Percentiles rank a stretch among this genome's conserved stretches.
Evolutionary conservation across 2,797 vertebrate species (phyloP).

Genomic region (Argyrosomus regius): DNA sequence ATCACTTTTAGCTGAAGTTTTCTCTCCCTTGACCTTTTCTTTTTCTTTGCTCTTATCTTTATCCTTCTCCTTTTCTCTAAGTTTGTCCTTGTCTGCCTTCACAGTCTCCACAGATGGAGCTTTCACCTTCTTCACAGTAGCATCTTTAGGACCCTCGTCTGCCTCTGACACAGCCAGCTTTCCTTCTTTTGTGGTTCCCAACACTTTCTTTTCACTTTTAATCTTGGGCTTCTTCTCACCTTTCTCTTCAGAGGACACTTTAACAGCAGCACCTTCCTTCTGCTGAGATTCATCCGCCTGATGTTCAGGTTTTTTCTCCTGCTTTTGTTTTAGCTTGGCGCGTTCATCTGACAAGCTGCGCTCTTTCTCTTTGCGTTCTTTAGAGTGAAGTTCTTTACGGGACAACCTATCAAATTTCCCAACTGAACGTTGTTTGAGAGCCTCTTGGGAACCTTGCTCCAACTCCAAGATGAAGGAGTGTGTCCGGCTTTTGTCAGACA

Average conservation of each 20-base stretch:
- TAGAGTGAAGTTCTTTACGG: conserved; percentile 86
- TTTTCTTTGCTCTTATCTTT: conserved; percentile 80
- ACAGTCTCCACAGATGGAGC: conserved; percentile 78
- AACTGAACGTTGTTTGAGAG: conserved; percentile 86
- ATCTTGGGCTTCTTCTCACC: conserved; percentile 90
- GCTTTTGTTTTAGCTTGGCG: conserved; percentile 88
- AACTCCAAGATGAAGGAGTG: conserved; percentile 88
- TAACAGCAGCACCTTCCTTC: conserved; percentile 80
- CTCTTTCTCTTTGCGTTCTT: conserved; percentile 90
- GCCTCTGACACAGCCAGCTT: conserved; percentile 78
- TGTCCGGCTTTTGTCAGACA: conserved; percentile 83
- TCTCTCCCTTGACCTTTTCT: conserved; percentile 84
- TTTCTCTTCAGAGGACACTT: conserved; percentile 89
- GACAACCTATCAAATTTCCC: conserved; percentile 89
- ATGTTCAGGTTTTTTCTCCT: conserved; percentile 85
- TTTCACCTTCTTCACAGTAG: conserved; percentile 85
- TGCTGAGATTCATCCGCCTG: conserved; percentile 81
- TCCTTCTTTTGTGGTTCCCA: conserved; percentile 84
- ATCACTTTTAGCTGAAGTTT: conserved; percentile 84
- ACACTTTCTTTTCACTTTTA: conserved; percentile 89
- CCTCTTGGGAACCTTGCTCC: conserved; percentile 88
- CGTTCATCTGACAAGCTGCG: conserved; percentile 88
- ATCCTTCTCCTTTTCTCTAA: conserved; percentile 67
- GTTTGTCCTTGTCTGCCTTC: conserved; percentile 87
- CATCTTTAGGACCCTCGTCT: conserved; percentile 85